Conservation (phyloP, 2,888 invertebrate genomes). For the Coleophora deauratella region DNA sequence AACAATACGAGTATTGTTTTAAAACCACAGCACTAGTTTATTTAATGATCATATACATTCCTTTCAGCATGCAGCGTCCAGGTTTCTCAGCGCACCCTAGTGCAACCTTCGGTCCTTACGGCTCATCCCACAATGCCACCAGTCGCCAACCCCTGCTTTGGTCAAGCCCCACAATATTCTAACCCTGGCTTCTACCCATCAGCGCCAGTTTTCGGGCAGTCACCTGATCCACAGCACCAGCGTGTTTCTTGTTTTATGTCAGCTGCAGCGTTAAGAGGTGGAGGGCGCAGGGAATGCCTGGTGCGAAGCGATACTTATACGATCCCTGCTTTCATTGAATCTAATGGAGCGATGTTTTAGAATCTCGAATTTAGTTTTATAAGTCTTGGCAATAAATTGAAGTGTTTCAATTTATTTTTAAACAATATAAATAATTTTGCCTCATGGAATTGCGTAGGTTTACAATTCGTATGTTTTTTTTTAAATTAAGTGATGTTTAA, state of each 20-base stretch:
- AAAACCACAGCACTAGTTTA: no score
- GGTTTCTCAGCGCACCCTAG: slow-evolving; percentile 24
- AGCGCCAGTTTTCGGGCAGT: slow-evolving; percentile 9
- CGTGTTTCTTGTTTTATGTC: slow-evolving; percentile 42
- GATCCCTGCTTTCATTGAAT: slow-evolving; percentile 20
- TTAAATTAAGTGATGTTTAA: no score
- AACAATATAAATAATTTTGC: not conserved
- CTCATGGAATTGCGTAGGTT: not conserved
- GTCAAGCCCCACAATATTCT: slow-evolving; percentile 14
- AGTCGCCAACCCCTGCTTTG: slow-evolving; percentile 28
- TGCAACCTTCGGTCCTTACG: not conserved
- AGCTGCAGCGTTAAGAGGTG: slow-evolving; percentile 30
- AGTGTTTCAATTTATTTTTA: no score
- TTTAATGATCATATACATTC: no score
- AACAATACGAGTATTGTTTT: no score
- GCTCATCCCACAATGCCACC: slow-evolving; percentile 3
- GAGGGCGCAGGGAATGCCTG: not conserved
- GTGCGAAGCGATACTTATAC: slow-evolving; percentile 1
- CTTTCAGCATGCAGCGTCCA: slow-evolving; percentile 50
- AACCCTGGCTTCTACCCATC: slow-evolving; percentile 15
- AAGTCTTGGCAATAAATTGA: no score
- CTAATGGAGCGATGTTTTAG: no score
- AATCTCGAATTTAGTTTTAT: no score
- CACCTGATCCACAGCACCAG: slow-evolving; percentile 21
- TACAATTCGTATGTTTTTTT: not conserved